Evolutionary conservation across 2,113 vertebrate species (phyloP), one percentile per base, ranked within the genome.

Genomic region (Ondatra zibethicus): DNA sequence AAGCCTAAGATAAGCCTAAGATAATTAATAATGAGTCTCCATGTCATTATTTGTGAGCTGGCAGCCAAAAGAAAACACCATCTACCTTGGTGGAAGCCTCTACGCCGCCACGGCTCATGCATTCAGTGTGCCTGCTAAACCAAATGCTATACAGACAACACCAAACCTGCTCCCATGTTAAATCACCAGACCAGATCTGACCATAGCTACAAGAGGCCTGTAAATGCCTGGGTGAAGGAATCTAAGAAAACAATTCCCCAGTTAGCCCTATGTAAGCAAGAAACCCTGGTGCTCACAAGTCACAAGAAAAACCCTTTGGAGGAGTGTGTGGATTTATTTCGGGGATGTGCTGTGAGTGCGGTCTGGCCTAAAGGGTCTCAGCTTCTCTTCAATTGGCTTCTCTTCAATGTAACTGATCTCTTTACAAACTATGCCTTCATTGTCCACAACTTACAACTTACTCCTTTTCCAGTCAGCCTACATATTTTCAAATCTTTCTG

Each of bases 91-190:
- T 4, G 3, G 19, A 81, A 58, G 9, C 31, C 33, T n/a, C 33
- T 21, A n/a, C 23, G 33, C 5, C 5, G 1, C 9, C 19, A 4
- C 33, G 4, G 12, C 6, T 23, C 47, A 17, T n/a, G 29, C 27
- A 68, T 87, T 50, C 63, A 36, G 1, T 47, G 1, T 47, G 63
- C 63, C 84, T 50, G 42, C 63, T 50, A 7, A 13, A 25, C 31
- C 11, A 66, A 80, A 80, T 4, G 0, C 17, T 52, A n/a, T 5
- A 3, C 5, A 45, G 61, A 47, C 42, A 63, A 65, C 47, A 11
- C 84, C 31, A 50, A n/a, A 33, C 36, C 39, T 6, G 16, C 42
- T 17, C 21, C 16, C 61, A 66, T 6, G 84, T 23, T 29, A n/a
- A 70, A 36, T 27, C 50, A 4, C 45, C 33, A 12, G 31, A 52